These are phyloP conservation scores for Eidolon helvum DNA, from an alignment of 2,113 vertebrate species.

Conservation along the genomic window DNA sequence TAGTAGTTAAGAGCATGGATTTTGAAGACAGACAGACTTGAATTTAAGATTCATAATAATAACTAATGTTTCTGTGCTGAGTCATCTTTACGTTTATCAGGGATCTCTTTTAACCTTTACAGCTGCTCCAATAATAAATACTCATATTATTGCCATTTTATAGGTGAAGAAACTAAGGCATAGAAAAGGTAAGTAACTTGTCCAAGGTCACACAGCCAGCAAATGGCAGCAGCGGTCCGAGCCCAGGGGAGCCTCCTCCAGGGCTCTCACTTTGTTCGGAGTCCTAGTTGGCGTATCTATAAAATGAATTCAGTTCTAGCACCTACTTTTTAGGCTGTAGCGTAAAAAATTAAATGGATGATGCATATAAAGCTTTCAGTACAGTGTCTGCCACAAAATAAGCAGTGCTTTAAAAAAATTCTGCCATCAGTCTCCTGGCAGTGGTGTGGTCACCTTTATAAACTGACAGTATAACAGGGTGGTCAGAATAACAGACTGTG, in stretches of 20 bases:
- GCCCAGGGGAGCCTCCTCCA: not conserved
- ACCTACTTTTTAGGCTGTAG: not conserved
- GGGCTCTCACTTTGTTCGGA: not conserved
- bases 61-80: not conserved
- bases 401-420: not conserved
- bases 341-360: not conserved
- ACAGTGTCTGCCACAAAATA: not conserved
- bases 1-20: not conserved
- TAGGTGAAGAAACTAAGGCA: not conserved
- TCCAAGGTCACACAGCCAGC: not conserved
- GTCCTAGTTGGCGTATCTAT: not conserved
- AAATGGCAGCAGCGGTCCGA: not conserved
- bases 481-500: not conserved
- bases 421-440: not conserved
- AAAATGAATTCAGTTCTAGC: not conserved
- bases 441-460: not conserved
- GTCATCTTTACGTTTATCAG: not conserved
- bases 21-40: not conserved
- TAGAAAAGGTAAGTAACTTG: not conserved
- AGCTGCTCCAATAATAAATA: not conserved
- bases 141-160: not conserved
- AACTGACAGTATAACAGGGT: not conserved
- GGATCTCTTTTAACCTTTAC: not conserved
- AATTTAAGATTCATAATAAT: not conserved
- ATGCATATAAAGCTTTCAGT: not conserved